Base-by-base conservation (phyloP, 2,888 invertebrate species). In the Synergus itoensis region DNA sequence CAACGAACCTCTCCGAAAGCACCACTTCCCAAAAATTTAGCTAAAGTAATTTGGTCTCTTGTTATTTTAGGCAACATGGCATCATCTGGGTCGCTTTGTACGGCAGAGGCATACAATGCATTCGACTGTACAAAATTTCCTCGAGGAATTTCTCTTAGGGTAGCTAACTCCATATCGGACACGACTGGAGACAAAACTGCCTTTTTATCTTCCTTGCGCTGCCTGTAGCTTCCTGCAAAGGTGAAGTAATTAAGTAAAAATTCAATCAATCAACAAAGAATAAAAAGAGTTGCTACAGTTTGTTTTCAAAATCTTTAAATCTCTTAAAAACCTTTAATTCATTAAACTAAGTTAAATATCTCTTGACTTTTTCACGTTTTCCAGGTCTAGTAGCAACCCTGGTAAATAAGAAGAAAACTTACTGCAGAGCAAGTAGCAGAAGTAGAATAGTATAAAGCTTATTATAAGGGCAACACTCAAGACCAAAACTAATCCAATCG, bases 1-100 rank as follows among this genome's bases (percentile, higher is more conserved):
- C 62, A 14, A 67, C 76, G 78, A 81, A 91, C 99, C 92, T 99
- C 98, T 0, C 99, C 99, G 89, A 99, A 99, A 0, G 99, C 99
- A 0, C 99, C 99, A 80, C 97, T 97, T 0, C 99, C 99, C 77
- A 99, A 93, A 90, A 98, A 98, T 89, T 97, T 97, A 16, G 96
- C 96, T 43, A 98, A 93, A 0, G 96, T 96, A 79, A 99, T 96
- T 90, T 98, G 97, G 84, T 96, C 97, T 81, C 97, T 94, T 57
- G 95, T 94, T 80, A 99, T 97, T 91, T 97, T 97, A 0, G 99
- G 98, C 78, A 98, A 92, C 75, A 96, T 94, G 3, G 96, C 95
- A 83, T 97, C 94, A 84, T 97, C 97, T 14, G 95, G 95, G 89
- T 97, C 96, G 14, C 96, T 95, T n/a, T 94, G 93, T 82, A 92